These are phyloP conservation scores for Tragelaphus imberbis DNA, from an alignment of 2,113 vertebrate genomes.

Conservation along the genomic window DNA sequence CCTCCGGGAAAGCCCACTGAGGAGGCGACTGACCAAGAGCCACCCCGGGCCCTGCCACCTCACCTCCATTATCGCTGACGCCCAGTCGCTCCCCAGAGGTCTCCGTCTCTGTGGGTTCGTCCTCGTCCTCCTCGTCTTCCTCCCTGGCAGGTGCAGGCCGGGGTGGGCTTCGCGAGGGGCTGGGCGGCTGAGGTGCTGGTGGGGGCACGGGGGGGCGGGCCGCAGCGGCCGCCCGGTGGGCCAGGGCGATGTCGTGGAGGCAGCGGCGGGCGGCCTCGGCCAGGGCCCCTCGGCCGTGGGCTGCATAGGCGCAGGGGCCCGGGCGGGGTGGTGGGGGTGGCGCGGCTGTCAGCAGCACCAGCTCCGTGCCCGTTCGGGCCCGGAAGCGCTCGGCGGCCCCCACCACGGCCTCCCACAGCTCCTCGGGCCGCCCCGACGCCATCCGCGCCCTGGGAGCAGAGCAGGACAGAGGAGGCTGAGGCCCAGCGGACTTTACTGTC, in stretches of 20 bases:
- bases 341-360: conserved; percentile 88
- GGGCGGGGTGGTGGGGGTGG: conserved; percentile 83
- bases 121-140: conserved; percentile 75
- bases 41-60: neutral
- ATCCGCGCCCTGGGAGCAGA: conserved; percentile 65
- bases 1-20: rapidly evolving
- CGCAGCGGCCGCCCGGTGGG: conserved; percentile 86
- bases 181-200: conserved; percentile 65
- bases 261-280: conserved; percentile 87
- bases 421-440: conserved; percentile 85
- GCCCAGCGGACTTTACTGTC: rapidly evolving
- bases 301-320: conserved; percentile 81
- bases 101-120: conserved; percentile 80
- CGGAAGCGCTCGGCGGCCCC: conserved; percentile 87
- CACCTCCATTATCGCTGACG: conserved; percentile 60
- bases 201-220: conserved; percentile 72
- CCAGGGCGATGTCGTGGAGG: conserved; percentile 90
- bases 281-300: conserved; percentile 88
- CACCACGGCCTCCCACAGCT: conserved; percentile 90
- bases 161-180: conserved; percentile 57
- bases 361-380: conserved; percentile 88
- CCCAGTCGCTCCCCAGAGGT: conserved; percentile 63
- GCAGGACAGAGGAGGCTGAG: neutral
- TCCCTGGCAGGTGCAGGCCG: conserved; percentile 2
- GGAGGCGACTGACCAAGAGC: neutral